Evolutionary conservation across 2,113 vertebrate species (phyloP).

Genomic region (Prinia subflava): DNA sequence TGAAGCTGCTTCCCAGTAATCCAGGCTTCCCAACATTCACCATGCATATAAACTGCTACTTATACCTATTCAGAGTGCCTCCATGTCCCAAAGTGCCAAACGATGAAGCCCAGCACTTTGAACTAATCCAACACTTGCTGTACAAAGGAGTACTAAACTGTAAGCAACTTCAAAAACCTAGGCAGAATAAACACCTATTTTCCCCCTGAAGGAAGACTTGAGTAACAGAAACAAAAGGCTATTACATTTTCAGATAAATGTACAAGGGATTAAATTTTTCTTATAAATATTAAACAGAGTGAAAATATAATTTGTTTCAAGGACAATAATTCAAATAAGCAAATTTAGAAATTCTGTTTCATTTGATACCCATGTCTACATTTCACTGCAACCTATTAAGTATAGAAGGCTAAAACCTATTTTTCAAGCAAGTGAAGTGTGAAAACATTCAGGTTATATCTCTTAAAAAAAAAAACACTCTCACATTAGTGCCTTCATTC

Average conservation of each 20-base stretch:
- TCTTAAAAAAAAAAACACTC: background rate
- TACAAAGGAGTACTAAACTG: background rate
- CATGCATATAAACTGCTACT: background rate
- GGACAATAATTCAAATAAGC: background rate
- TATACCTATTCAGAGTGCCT: background rate
- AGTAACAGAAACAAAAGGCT: background rate
- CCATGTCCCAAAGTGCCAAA: background rate
- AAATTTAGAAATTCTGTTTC: background rate
- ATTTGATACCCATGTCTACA: background rate
- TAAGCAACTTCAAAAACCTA: background rate
- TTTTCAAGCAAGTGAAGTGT: background rate
- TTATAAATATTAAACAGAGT: background rate
- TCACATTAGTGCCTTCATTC: background rate
- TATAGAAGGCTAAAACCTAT: background rate
- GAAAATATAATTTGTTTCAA: conserved; percentile 3
- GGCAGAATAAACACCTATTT: background rate
- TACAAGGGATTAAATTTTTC: background rate
- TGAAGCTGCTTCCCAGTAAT: too few relatives aligned
- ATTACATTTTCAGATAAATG: background rate
- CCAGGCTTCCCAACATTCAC: background rate
- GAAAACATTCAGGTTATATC: background rate
- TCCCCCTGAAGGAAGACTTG: background rate
- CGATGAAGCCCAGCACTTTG: background rate
- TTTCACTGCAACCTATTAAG: background rate
- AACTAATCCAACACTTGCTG: background rate